A percentile compares a stretch with the other conserved stretches of the same genome.
These are phyloP conservation scores for Nothobranchius kuhntae DNA, from an alignment of 2,113 vertebrate species.

Conservation along the genomic window DNA sequence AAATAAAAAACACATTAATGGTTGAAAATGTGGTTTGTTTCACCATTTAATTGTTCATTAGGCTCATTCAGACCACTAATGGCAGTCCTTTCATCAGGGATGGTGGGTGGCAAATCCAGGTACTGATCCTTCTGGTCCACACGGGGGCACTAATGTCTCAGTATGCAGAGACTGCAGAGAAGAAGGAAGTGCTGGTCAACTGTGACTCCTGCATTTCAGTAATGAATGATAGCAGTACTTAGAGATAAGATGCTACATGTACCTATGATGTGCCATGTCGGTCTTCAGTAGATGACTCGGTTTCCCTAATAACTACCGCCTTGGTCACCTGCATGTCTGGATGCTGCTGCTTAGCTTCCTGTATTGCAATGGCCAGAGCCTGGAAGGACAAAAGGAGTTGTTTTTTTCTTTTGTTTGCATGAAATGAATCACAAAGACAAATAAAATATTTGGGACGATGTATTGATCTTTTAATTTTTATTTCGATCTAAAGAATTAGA, in stretches of 20 bases:
- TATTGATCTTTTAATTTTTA: not conserved
- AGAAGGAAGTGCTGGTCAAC: conserved; percentile 17
- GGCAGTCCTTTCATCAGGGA: conserved; percentile 49
- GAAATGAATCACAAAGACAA: not conserved
- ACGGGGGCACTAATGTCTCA: conserved; percentile 54
- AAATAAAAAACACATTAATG: conserved; percentile 26
- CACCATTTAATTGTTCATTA: conserved; percentile 11
- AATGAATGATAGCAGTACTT: conserved; percentile 8
- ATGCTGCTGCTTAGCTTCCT: conserved; percentile 97
- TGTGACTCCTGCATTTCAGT: not conserved
- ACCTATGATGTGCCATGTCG: conserved; percentile 89
- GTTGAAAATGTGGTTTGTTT: conserved; percentile 35
- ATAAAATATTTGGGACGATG: too few relatives aligned
- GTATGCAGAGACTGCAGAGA: conserved; percentile 72
- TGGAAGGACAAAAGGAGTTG: conserved; percentile 48
- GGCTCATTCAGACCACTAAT: conserved; percentile 11
- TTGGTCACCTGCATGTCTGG: conserved; percentile 99
- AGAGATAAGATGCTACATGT: conserved; percentile 28
- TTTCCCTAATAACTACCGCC: conserved; percentile 99
- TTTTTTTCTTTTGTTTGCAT: not conserved
- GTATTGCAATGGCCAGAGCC: conserved; percentile 98
- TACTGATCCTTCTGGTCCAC: conserved; percentile 59
- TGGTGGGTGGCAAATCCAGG: conserved; percentile 39
- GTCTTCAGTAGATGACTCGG: conserved; percentile 92
- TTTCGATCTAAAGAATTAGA: not conserved